Conservation (phyloP, 2,888 invertebrate species). For the Heteromurus nitidus region DNA sequence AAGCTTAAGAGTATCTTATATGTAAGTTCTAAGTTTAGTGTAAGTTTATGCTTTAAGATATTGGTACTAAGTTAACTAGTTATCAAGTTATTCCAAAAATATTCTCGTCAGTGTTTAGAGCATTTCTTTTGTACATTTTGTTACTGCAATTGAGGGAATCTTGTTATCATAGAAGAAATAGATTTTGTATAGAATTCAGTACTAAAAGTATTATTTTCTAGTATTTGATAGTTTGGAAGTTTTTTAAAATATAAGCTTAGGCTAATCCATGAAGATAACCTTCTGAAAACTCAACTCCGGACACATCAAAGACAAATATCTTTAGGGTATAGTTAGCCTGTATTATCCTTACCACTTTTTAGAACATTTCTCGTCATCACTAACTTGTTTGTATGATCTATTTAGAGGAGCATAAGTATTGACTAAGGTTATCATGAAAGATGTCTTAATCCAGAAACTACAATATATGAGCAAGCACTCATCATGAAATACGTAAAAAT, state of each 20-base stretch:
- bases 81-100: too few relatives aligned
- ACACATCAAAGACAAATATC: constrained; percentile 63
- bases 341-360: too few relatives aligned
- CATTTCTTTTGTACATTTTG: background rate
- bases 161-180: too few relatives aligned
- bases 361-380: too few relatives aligned
- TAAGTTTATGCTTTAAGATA: constrained; percentile 3
- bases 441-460: background rate
- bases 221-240: constrained; percentile 2
- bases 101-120: too few relatives aligned
- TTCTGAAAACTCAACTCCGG: constrained; percentile 39
- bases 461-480: constrained; percentile 11
- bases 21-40: background rate
- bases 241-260: background rate
- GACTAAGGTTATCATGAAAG: background rate
- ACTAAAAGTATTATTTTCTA: constrained; percentile 38
- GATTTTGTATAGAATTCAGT: background rate
- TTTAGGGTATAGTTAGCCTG: background rate
- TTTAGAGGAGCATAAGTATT: background rate
- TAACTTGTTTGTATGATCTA: too few relatives aligned
- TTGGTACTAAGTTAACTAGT: too few relatives aligned
- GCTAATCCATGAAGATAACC: constrained; percentile 1
- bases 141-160: too few relatives aligned
- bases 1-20: background rate
- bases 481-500: constrained; percentile 3